phyloP scores from a whole-genome alignment of 2,888 invertebrate genomes.

The Dasypolia templi region DNA sequence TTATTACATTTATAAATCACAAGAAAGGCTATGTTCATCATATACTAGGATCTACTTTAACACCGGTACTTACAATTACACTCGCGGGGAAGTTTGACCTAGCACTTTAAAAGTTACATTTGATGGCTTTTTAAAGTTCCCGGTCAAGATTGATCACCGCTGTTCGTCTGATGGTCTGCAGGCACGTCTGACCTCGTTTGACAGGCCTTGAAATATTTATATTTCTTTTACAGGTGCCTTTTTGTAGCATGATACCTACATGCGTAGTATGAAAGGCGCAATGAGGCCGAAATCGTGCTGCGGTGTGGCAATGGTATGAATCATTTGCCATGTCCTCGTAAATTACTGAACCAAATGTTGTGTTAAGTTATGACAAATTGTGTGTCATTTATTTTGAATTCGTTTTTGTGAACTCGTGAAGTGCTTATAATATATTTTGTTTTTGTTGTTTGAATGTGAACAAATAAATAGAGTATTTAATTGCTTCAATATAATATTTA shows the following conservation, averaged over 20 bases:
- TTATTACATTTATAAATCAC: constrained; percentile 42
- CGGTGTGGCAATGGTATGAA: constrained; percentile 21
- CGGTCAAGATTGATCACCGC: constrained; percentile 73
- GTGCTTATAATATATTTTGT: constrained; percentile 4
- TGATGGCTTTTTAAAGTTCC: constrained; percentile 69
- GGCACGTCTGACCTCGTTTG: constrained; percentile 69
- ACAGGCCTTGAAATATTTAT: constrained; percentile 68
- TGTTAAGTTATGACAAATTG: constrained; percentile 46
- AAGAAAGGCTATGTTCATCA: constrained; percentile 36
- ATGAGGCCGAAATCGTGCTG: constrained; percentile 11
- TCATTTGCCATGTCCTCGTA: constrained; percentile 30
- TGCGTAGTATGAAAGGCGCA: background rate
- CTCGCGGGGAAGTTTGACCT: constrained; percentile 34
- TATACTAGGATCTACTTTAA: constrained; percentile 36
- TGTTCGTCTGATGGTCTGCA: constrained; percentile 66
- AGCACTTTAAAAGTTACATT: constrained; percentile 60
- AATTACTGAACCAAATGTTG: constrained; percentile 44
- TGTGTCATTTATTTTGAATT: constrained; percentile 37
- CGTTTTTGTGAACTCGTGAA: constrained; percentile 38
- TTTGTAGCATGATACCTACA: constrained; percentile 28
- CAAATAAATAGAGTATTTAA: background rate
- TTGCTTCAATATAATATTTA: constrained; percentile 12
- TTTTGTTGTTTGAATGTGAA: constrained; percentile 6
- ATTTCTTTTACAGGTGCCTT: constrained; percentile 59
- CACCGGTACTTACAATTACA: constrained; percentile 37